These are phyloP conservation scores for Cylindroiulus punctatus DNA, from an alignment of 2,888 invertebrate species.

Conservation along the genomic window DNA sequence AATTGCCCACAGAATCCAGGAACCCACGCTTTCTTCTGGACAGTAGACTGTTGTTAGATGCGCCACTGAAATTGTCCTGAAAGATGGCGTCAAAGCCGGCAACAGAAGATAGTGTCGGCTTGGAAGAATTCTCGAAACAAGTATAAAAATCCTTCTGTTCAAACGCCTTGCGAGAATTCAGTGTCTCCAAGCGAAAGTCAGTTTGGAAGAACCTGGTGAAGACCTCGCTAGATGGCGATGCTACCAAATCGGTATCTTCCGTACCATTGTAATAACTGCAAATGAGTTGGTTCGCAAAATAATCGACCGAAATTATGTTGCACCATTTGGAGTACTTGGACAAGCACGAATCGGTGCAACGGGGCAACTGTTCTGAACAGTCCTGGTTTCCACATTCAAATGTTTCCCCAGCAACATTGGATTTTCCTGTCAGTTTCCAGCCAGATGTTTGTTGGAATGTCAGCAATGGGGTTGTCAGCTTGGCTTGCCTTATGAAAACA, in stretches of 20 bases:
- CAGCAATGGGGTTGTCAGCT: not conserved
- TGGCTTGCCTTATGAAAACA: not conserved
- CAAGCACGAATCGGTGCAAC: not conserved
- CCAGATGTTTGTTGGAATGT: not conserved
- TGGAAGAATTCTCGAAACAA: not conserved
- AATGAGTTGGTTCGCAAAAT: not conserved
- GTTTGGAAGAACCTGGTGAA: constrained; percentile 15
- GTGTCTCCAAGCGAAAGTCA: not conserved
- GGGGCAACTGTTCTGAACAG: not conserved
- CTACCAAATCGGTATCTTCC: not conserved
- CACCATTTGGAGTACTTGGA: constrained; percentile 8
- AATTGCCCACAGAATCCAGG: not conserved
- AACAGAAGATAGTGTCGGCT: not conserved
- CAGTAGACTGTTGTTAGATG: not conserved
- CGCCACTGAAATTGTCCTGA: not conserved
- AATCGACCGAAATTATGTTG: constrained; percentile 3
- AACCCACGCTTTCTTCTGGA: not conserved
- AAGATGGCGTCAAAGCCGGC: not conserved
- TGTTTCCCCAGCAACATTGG: not conserved
- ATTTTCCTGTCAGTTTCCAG: not conserved
- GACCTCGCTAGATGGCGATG: not conserved
- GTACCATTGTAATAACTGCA: not conserved
- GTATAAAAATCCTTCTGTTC: not conserved
- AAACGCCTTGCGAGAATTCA: not conserved
- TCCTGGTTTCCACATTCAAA: not conserved